These are phyloP conservation scores for Catotricha subobsoleta DNA, from an alignment of 2,888 invertebrate species.

Conservation along the genomic window DNA sequence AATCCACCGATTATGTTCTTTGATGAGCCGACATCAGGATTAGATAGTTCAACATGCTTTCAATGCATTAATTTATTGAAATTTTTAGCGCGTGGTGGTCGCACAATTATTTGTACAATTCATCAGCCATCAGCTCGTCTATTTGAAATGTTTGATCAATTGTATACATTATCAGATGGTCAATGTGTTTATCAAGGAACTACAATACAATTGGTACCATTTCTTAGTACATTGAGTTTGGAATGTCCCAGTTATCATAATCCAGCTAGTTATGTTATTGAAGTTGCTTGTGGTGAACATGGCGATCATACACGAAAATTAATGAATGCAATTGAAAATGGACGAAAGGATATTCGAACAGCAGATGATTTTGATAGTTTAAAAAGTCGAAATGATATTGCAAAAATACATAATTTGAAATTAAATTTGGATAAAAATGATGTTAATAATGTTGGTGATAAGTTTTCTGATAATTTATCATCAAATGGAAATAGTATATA, in stretches of 20 bases:
- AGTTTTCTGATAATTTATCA: slow-evolving; percentile 15
- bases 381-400: slow-evolving; percentile 33
- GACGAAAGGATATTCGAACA: slow-evolving; percentile 59
- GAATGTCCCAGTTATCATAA: slow-evolving; percentile 94
- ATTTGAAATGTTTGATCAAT: slow-evolving; percentile 91
- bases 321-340: slow-evolving; percentile 71
- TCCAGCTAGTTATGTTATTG: slow-evolving; percentile 91
- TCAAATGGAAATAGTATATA: slow-evolving; percentile 15
- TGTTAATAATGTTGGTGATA: slow-evolving; percentile 22
- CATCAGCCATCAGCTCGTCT: slow-evolving; percentile 93
- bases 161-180: slow-evolving; percentile 86
- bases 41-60: slow-evolving; percentile 90
- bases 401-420: slow-evolving; percentile 33
- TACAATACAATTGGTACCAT: slow-evolving; percentile 66
- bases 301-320: slow-evolving; percentile 75
- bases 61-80: slow-evolving; percentile 83
- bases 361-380: slow-evolving; percentile 49
- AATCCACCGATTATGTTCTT: slow-evolving; percentile 97
- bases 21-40: slow-evolving; percentile 89
- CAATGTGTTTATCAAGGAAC: slow-evolving; percentile 90
- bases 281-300: slow-evolving; percentile 92
- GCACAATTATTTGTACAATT: slow-evolving; percentile 81
- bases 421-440: slow-evolving; percentile 37
- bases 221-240: slow-evolving; percentile 59
- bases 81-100: slow-evolving; percentile 71